Percentiles rank a stretch among this genome's conserved stretches.
Evolutionary conservation across 2,797 vertebrate genomes (phyloP).

Genomic region (Euphonia xanthogaster): DNA sequence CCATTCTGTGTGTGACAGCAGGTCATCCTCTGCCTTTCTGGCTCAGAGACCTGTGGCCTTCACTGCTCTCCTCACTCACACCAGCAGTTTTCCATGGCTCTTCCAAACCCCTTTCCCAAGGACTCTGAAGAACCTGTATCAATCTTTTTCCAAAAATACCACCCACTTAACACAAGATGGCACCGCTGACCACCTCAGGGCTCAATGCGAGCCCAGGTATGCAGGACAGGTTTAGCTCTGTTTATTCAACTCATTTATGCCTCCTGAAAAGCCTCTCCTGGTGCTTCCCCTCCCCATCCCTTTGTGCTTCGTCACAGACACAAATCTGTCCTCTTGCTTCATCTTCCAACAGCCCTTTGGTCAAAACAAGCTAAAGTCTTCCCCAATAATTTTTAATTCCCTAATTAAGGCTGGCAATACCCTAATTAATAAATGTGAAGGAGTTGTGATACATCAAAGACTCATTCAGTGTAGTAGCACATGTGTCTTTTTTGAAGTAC

Average conservation of each 20-base stretch:
- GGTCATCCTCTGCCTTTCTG: neutral
- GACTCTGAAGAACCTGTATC: neutral
- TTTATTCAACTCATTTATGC: neutral
- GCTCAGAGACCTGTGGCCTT: neutral
- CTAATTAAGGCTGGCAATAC: neutral
- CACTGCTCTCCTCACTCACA: neutral
- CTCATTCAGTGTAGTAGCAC: too few relatives aligned
- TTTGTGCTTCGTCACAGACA: neutral
- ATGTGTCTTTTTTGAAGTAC: neutral
- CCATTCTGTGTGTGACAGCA: neutral
- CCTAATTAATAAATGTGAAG: neutral
- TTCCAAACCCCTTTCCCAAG: neutral
- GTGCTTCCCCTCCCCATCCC: neutral
- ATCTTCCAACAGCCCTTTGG: neutral
- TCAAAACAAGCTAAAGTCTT: neutral
- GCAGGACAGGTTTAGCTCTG: neutral
- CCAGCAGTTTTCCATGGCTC: neutral
- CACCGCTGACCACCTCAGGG: slow-evolving; percentile 17
- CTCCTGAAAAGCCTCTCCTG: neutral
- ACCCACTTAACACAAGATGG: slow-evolving; percentile 27
- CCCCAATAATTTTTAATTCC: neutral
- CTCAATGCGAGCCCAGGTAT: neutral
- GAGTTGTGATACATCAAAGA: neutral
- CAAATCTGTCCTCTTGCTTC: neutral
- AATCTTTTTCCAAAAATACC: neutral